These are phyloP conservation scores for Athene noctua DNA, from an alignment of 2,113 vertebrate genomes.

Conservation along the genomic window DNA sequence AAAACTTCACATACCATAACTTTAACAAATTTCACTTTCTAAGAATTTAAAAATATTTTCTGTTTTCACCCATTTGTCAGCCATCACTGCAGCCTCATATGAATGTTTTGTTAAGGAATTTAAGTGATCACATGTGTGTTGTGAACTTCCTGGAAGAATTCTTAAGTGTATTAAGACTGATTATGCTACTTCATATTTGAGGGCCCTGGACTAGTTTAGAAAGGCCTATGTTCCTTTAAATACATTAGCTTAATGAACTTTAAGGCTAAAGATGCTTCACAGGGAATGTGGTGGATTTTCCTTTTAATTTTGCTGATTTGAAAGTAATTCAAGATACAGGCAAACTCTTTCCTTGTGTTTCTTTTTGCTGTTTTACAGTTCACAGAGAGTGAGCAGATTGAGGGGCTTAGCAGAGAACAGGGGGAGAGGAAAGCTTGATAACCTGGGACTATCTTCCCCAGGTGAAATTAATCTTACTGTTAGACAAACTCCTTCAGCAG, in stretches of 20 bases:
- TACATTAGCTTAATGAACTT: background rate
- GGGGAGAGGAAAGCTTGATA: background rate
- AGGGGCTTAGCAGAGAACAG: background rate
- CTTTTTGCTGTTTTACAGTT: background rate
- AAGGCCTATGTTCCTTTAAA: background rate
- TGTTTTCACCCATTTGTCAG: background rate
- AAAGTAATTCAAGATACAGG: background rate
- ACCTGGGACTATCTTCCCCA: background rate
- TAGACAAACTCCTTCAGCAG: constrained; percentile 61
- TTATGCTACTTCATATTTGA: background rate
- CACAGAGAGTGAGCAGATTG: background rate
- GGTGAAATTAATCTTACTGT: constrained; percentile 50
- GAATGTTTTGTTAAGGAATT: background rate
- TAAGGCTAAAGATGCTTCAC: background rate
- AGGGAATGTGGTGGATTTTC: background rate
- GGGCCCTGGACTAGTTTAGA: background rate
- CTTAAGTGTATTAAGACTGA: background rate
- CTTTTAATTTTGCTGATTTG: background rate
- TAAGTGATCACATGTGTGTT: background rate
- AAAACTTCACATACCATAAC: background rate
- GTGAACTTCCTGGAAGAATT: background rate
- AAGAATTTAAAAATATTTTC: background rate
- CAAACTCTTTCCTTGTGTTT: background rate
- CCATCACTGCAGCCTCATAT: background rate
- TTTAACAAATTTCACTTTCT: background rate